Base-by-base conservation (phyloP, 2,888 invertebrate genomes). In the Biston stratarius region DNA sequence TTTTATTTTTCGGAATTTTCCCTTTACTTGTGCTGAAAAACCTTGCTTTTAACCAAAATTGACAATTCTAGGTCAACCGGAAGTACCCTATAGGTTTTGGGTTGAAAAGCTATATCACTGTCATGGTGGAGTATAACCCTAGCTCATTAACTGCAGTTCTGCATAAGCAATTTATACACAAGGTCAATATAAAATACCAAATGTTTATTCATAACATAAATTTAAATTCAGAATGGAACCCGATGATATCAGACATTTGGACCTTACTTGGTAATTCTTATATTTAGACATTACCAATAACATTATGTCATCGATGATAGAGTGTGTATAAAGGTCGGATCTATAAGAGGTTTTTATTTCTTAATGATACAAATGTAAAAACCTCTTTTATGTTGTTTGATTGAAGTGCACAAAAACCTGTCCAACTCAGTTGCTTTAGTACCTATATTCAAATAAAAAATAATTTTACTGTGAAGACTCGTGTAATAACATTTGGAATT, bases 241-340 rank as follows among this genome's bases (percentile, higher is more conserved):
- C 11, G 38, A 56, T 67, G 67, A 68, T 44, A 56, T 68, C 67
- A 38, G 14, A 52, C 52, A 57, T 44, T 44, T 0, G 14, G 49
- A 55, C 58, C 51, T 47, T 51, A 61, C 47, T 59, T 33, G 33
- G 60, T 64, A 68, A 64, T 56, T 45, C 58, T 60, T 68, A 64
- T 69, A 69, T 65, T 60, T 65, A 69, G 69, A 52, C 36, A 44
- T 62, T 62, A 45, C 49, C 10, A 53, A 51, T 67, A 51, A 56
- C 51, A 61, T 68, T 68, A 68, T 68, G 67, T 68, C 63, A 67
- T 67, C 34, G 38, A 45, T 60, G 62, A 60, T 60, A 49, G 15
- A 60, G 44, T 59, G 34, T 56, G 33, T 34, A 8, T 59, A 57
- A 67, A 67, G 66, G 67, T 62, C 58, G 62, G 33, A 36, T 12